Percentiles rank a stretch among this genome's conserved stretches.
phyloP scores from a whole-genome alignment of 2,113 vertebrate genomes.

The Dipodomys spectabilis region DNA sequence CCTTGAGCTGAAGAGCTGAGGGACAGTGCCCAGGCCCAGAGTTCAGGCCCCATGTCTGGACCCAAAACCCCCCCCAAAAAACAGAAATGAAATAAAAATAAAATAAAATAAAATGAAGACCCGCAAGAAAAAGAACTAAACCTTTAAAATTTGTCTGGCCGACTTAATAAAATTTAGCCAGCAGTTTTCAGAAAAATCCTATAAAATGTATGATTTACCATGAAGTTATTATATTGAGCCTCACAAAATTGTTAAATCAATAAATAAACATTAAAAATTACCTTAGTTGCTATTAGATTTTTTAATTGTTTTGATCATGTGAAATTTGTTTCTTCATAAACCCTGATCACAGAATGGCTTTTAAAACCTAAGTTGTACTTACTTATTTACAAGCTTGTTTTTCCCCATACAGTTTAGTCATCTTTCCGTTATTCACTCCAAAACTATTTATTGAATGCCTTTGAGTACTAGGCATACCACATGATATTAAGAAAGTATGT shows the following conservation, averaged over 20 bases:
- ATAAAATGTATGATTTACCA: constrained; percentile 4
- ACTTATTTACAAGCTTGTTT: constrained; percentile 28
- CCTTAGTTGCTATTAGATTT: constrained; percentile 32
- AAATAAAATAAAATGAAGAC: background rate
- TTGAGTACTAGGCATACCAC: background rate
- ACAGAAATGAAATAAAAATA: no score
- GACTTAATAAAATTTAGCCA: constrained; percentile 29
- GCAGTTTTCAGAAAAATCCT: constrained; percentile 1
- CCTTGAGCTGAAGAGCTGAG: no score
- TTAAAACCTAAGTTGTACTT: background rate
- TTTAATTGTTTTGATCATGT: background rate
- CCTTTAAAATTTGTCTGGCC: constrained; percentile 10
- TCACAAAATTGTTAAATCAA: constrained; percentile 21
- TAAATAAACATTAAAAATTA: constrained; percentile 29
- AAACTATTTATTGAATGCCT: background rate
- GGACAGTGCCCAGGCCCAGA: no score
- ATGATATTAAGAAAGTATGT: background rate
- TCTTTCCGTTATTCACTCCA: constrained; percentile 31
- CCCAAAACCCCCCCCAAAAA: no score
- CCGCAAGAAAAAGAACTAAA: constrained; percentile 3
- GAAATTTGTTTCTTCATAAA: constrained; percentile 44
- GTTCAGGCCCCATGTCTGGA: no score
- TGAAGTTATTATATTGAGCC: background rate
- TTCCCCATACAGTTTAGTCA: background rate
- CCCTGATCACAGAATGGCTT: constrained; percentile 3